A percentile compares a stretch with the other conserved stretches of the same genome.
Evolutionary conservation across 2,888 invertebrate genomes (phyloP).

Genomic region (Julus scanicus): DNA sequence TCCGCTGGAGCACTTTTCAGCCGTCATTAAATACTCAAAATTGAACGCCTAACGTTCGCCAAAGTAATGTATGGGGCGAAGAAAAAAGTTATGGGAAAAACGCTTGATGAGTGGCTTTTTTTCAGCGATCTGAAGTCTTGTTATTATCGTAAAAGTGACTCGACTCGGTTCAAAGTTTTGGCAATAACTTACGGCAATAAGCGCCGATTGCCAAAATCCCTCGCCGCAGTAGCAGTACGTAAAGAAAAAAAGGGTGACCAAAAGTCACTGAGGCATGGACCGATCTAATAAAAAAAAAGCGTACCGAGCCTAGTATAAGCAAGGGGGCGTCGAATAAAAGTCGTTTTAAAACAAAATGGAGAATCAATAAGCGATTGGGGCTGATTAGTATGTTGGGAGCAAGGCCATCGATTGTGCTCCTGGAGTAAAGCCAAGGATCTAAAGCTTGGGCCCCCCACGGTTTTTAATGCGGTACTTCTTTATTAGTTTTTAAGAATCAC

Average conservation of each 20-base stretch:
- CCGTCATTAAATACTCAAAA: not conserved
- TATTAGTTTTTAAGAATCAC: constrained; percentile 39
- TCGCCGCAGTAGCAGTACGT: not conserved
- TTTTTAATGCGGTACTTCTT: not conserved
- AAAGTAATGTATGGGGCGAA: not conserved
- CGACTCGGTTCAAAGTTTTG: not conserved
- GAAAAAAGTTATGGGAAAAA: not conserved
- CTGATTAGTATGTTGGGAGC: constrained; percentile 20
- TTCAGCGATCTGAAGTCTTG: not conserved
- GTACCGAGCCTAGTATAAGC: not conserved
- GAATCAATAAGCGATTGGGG: constrained; percentile 42
- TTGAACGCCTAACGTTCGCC: not conserved
- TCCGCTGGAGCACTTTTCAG: not conserved
- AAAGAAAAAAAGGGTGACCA: not conserved
- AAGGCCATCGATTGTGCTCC: constrained; percentile 17
- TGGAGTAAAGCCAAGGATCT: not conserved
- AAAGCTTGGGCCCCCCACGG: not conserved
- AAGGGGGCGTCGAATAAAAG: constrained; percentile 22
- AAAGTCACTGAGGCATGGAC: constrained; percentile 24
- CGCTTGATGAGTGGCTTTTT: constrained; percentile 39
- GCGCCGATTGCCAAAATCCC: not conserved
- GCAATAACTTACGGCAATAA: constrained; percentile 18
- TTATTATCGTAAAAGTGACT: constrained; percentile 14
- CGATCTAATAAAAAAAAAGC: not conserved
- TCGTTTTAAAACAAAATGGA: constrained; percentile 24